Conservation (phyloP, 2,888 invertebrate genomes). For the Spicauda simplicius region DNA sequence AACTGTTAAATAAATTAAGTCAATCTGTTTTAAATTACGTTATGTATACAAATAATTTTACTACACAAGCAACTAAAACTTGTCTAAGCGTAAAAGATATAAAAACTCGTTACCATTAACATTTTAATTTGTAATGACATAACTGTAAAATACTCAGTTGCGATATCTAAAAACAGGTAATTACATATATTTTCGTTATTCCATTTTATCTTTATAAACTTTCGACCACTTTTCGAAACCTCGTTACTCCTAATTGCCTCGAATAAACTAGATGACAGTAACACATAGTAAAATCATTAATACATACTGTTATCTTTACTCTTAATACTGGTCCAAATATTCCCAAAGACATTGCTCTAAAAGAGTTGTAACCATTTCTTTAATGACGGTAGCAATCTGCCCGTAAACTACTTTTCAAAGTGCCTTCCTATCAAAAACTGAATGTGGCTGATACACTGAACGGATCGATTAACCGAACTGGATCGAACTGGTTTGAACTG, state of each 20-base stretch:
- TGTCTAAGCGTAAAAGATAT: background rate
- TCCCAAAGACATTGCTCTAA: constrained; percentile 11
- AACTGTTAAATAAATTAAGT: no score
- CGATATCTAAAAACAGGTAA: background rate
- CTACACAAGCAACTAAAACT: no score
- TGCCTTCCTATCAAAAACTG: constrained; percentile 52
- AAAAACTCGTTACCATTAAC: background rate
- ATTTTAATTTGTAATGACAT: constrained; percentile 1
- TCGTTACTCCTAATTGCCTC: constrained; percentile 21
- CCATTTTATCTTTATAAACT: constrained; percentile 13
- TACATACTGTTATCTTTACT: constrained; percentile 45
- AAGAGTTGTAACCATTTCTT: constrained; percentile 50
- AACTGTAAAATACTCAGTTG: background rate
- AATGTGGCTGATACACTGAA: constrained; percentile 47
- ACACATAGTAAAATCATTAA: constrained; percentile 34
- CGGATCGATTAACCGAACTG: constrained; percentile 69
- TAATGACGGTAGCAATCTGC: constrained; percentile 37
- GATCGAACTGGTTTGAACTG: constrained; percentile 60
- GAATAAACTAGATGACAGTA: constrained; percentile 43
- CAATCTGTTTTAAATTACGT: no score
- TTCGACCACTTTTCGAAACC: constrained; percentile 15
- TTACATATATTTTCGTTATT: constrained; percentile 3
- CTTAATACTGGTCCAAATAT: constrained; percentile 21
- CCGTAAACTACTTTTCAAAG: constrained; percentile 46
- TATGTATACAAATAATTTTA: no score